Evolutionary conservation across 2,888 invertebrate species (phyloP), one percentile per base, ranked within the genome.

Genomic region (Hirtodrosophila cameraria): DNA sequence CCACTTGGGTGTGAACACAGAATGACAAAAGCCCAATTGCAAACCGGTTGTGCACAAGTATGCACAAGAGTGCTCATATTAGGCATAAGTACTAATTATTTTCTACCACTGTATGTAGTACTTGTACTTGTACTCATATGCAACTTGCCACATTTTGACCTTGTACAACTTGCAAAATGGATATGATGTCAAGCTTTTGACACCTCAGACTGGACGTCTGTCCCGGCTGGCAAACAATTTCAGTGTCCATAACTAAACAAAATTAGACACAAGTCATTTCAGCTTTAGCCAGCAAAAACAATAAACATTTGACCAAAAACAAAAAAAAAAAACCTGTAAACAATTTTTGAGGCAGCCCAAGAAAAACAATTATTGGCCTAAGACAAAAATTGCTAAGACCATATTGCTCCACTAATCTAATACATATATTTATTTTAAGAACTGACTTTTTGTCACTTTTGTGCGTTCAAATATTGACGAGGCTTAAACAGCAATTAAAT

Each of bases 401-500:
- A 12, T 39, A 31, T 42, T 43, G 28, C 30, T 16, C n/a, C 50
- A 54, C 23, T 48, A 36, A 41, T 54, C 53, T 16, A 20, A 38
- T 50, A 66, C 59, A 59, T 63, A 38, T 50, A 66, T 63, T 62
- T 63, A 54, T 46, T 59, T 45, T 52, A 39, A 78, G 77, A 81
- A 75, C 60, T 45, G n/a, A 31, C 33, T 25, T 27, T 46, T 6
- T 45, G 66, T 52, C 63, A 66, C 59, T 64, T n/a, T 74, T 55
- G 30, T 35, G 46, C 18, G 27, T 3, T 12, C 42, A 75, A 83
- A 83, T 83, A 83, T 83, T 83, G 63, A 58, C 43, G 42, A 67
- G 68, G 84, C 78, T 71, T 70, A 70, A 82, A 82, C 50, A 84
- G 50, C 72, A 75, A 84, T 82, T 84, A 83, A 79, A 57, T 59